These are phyloP conservation scores for Myotis myotis DNA, from an alignment of 2,797 vertebrate genomes.

Conservation along the genomic window DNA sequence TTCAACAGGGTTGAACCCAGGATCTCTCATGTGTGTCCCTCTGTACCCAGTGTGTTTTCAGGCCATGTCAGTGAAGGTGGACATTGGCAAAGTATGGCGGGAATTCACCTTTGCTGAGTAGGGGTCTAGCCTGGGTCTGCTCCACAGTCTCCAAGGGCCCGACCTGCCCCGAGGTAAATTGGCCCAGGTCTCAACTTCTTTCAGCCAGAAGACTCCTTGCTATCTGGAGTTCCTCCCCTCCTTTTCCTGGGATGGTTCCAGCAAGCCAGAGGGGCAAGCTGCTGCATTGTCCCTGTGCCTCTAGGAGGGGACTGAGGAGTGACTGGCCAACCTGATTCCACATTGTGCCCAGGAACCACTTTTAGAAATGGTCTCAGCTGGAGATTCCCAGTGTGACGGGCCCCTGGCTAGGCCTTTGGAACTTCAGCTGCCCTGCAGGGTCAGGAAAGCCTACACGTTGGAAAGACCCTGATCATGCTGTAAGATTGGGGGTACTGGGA, in stretches of 20 bases:
- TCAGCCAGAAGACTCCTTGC: not conserved
- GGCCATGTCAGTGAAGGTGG: not conserved
- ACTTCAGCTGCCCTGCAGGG: not conserved
- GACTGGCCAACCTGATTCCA: not conserved
- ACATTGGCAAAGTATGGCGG: not conserved
- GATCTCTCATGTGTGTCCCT: not conserved
- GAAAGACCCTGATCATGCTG: not conserved
- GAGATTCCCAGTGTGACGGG: not conserved
- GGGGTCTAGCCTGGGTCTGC: not conserved
- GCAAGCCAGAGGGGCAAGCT: not conserved
- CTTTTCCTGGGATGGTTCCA: not conserved
- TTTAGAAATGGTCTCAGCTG: not conserved
- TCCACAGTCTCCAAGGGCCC: not conserved
- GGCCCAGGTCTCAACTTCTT: not conserved
- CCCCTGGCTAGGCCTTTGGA: not conserved
- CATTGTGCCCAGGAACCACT: not conserved
- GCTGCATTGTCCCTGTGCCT: not conserved
- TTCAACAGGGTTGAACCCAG: slow-evolving; percentile 60
- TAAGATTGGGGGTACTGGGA: not conserved
- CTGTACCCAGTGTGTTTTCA: not conserved
- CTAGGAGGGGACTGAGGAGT: not conserved
- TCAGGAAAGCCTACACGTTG: not conserved
- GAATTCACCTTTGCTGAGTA: not conserved
- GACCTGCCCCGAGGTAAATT: not conserved
- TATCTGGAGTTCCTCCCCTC: not conserved